phyloP scores from a whole-genome alignment of 1,140 invertebrate species.

The Ylistrum balloti region DNA sequence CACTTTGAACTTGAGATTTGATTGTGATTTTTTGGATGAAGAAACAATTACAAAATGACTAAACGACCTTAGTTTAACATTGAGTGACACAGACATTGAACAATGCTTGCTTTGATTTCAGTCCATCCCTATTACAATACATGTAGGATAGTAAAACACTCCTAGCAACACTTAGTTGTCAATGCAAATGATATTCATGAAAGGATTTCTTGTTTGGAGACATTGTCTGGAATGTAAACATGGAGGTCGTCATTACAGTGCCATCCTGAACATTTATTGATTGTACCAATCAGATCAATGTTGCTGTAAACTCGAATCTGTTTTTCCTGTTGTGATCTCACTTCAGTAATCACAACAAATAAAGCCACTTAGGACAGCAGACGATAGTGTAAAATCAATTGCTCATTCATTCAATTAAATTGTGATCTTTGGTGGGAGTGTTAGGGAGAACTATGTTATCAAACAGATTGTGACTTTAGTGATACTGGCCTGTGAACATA shows the following conservation, averaged over 20 bases:
- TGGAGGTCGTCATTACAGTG: background rate
- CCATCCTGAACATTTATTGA: background rate
- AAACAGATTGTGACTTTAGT: background rate
- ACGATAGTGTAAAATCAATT: background rate
- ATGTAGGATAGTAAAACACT: background rate
- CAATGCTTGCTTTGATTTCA: background rate
- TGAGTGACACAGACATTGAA: background rate
- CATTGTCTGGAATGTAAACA: slow-evolving; percentile 34
- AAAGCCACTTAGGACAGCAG: slow-evolving; percentile 20
- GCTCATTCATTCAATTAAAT: slow-evolving; percentile 28
- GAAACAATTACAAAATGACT: slow-evolving; percentile 10
- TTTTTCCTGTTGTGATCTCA: slow-evolving; percentile 29
- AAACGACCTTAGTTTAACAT: background rate
- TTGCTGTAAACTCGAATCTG: background rate
- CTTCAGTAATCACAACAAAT: slow-evolving; percentile 26
- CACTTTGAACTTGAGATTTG: background rate
- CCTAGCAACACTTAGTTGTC: background rate
- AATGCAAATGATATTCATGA: slow-evolving; percentile 35
- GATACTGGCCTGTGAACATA: background rate
- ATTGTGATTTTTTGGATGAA: background rate
- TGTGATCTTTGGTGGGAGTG: background rate
- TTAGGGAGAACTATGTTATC: background rate
- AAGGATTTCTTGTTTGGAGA: slow-evolving; percentile 33
- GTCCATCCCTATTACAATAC: background rate
- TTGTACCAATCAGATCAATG: background rate